Evolutionary conservation across 1,140 invertebrate genomes (phyloP), one percentile per base, ranked within the genome.

Genomic region (Drosophila rufa): DNA sequence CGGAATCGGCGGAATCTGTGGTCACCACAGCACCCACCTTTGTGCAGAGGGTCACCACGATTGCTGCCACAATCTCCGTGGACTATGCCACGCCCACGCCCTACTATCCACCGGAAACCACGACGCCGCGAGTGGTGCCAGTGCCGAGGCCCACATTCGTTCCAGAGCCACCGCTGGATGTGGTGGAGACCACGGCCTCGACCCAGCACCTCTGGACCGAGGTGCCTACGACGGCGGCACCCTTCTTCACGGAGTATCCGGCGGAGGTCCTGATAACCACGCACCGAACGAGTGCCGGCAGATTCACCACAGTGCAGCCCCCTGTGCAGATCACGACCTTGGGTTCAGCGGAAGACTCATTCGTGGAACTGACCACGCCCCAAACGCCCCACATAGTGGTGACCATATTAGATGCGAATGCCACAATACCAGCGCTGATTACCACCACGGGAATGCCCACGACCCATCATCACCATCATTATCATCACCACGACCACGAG

Each of bases 221-320:
- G 75, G 69, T 92, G 11, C 91, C 93, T 27, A 93, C 53, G 4
- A 93, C 93, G 59, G 94, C 94, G 19, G 93, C 93, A 17, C 94
- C 94, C 59, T 93, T 92, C 74, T 94, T 94, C 48, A 93, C 93
- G 36, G 94, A 94, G 50, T 93, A 91, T 64, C 85, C 93, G 0
- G 80, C 80, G 0, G 80, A 91, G 51, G 82, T 92, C 2, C 58
- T 91, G 73, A 65, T 93, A 67, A 76, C 87, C 69, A 77, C 91
- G 45, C 80, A 92, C 80, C 76, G 82, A 43, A 83, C 79, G 2
- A 85, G 82, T n/a, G 81, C 82, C 1, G 77, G 81, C 1, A 55
- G 81, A n/a, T 83, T 84, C 27, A 85, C 86, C 25, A 86, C 87
- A 7, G 64, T 82, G 12, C 82, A 91, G 17, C 81, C 81, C 46